Conservation (phyloP, 2,888 invertebrate species). For the Ecdyonurus torrentis region DNA sequence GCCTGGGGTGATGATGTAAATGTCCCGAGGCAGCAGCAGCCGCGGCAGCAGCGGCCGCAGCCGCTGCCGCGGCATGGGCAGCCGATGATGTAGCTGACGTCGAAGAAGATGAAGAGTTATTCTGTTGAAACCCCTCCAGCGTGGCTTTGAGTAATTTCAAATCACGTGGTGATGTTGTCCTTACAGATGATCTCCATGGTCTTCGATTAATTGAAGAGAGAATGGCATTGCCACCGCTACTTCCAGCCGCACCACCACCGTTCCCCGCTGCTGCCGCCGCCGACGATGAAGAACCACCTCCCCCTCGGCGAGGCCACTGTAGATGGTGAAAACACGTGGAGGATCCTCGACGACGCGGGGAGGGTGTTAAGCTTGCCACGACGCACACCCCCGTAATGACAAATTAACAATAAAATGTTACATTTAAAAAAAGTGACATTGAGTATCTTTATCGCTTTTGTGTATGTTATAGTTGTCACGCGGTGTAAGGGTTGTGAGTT, state of each 20-base stretch:
- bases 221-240: not conserved
- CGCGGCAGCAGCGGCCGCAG: conserved; percentile 6
- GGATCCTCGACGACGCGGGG: not conserved
- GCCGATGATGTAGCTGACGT: conserved; percentile 4
- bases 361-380: conserved; percentile 1
- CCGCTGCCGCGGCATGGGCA: conserved; percentile 7
- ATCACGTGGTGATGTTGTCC: not conserved
- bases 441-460: not conserved
- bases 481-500: not conserved
- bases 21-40: conserved; percentile 6
- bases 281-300: conserved; percentile 3
- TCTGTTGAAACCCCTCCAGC: conserved; percentile 9
- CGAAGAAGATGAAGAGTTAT: conserved; percentile 2
- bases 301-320: conserved; percentile 2
- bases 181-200: not conserved
- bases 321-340: conserved; percentile 1
- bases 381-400: not conserved
- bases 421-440: not conserved
- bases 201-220: not conserved
- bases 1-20: not conserved
- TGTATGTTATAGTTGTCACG: not conserved
- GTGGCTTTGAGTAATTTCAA: conserved; percentile 4
- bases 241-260: not conserved
- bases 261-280: conserved; percentile 2
- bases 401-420: not conserved